Conservation (phyloP, 2,797 vertebrate genomes). For the Danio kyathit region DNA sequence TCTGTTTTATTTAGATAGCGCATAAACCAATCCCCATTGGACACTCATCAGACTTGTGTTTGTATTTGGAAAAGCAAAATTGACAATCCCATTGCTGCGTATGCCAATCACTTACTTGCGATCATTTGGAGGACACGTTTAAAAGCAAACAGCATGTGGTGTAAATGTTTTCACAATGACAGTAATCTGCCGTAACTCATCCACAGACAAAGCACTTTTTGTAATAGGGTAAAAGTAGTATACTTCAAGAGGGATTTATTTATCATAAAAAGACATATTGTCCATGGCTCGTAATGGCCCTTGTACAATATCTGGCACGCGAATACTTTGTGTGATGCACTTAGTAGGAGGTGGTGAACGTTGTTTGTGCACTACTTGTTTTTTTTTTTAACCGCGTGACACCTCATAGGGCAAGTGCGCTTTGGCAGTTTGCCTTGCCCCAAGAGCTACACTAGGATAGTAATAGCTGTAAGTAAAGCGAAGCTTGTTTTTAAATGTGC, state of each 20-base stretch:
- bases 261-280: slow-evolving; percentile 74
- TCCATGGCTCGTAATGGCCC: slow-evolving; percentile 69
- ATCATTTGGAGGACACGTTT: neutral
- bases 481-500: slow-evolving; percentile 74
- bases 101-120: slow-evolving; percentile 35
- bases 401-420: slow-evolving; percentile 74
- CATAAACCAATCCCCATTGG: too few relatives aligned
- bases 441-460: slow-evolving; percentile 68
- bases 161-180: slow-evolving; percentile 61
- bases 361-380: slow-evolving; percentile 76
- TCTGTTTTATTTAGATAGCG: neutral
- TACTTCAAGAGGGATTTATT: slow-evolving; percentile 73
- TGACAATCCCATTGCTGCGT: slow-evolving; percentile 12
- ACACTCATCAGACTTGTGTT: slow-evolving; percentile 18
- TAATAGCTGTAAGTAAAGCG: slow-evolving; percentile 76
- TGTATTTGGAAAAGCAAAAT: slow-evolving; percentile 7
- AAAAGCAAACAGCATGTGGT: slow-evolving; percentile 38
- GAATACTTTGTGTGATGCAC: slow-evolving; percentile 75
- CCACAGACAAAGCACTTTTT: slow-evolving; percentile 48
- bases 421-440: slow-evolving; percentile 77
- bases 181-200: slow-evolving; percentile 39
- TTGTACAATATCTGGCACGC: slow-evolving; percentile 69
- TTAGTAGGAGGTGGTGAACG: slow-evolving; percentile 78
- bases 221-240: slow-evolving; percentile 69
- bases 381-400: slow-evolving; percentile 77